Evolutionary conservation across 2,888 invertebrate genomes (phyloP).

Genomic region (Siphonodentalium dalli): DNA sequence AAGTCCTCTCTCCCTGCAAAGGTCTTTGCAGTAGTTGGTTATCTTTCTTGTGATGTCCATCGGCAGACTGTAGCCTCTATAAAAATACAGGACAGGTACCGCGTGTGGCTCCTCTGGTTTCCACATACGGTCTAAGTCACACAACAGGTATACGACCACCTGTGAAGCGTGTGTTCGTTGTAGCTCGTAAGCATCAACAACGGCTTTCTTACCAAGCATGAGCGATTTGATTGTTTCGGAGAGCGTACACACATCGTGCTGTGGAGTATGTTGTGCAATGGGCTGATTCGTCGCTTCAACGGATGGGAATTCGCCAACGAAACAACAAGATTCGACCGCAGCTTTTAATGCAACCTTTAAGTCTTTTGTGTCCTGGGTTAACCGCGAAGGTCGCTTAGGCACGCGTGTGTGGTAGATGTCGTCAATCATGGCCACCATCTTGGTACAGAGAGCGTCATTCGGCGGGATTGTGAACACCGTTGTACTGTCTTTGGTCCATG

Average conservation of each 20-base stretch:
- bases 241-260: neutral
- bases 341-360: too few species aligned
- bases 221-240: neutral
- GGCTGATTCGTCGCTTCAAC: slow-evolving; percentile 1
- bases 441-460: too few species aligned
- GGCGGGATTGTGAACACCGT: too few species aligned
- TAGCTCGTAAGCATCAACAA: slow-evolving; percentile 9
- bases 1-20: slow-evolving; percentile 1
- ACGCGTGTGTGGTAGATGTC: too few species aligned
- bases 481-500: too few species aligned
- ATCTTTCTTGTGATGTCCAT: slow-evolving; percentile 14
- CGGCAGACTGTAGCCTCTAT: slow-evolving; percentile 15
- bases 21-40: neutral
- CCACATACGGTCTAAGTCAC: slow-evolving; percentile 22
- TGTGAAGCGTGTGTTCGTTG: slow-evolving; percentile 14
- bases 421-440: too few species aligned
- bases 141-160: slow-evolving; percentile 19
- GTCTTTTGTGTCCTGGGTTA: too few species aligned
- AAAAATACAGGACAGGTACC: slow-evolving; percentile 16
- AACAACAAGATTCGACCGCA: too few species aligned
- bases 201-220: neutral
- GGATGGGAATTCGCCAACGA: slow-evolving; percentile 13
- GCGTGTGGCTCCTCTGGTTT: slow-evolving; percentile 20
- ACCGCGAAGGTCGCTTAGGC: too few species aligned
- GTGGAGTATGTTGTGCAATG: too few species aligned